A percentile compares a stretch with the other conserved stretches of the same genome.
Evolutionary conservation across 2,888 invertebrate species (phyloP).

Genomic region (Leptinotarsa haldemani): DNA sequence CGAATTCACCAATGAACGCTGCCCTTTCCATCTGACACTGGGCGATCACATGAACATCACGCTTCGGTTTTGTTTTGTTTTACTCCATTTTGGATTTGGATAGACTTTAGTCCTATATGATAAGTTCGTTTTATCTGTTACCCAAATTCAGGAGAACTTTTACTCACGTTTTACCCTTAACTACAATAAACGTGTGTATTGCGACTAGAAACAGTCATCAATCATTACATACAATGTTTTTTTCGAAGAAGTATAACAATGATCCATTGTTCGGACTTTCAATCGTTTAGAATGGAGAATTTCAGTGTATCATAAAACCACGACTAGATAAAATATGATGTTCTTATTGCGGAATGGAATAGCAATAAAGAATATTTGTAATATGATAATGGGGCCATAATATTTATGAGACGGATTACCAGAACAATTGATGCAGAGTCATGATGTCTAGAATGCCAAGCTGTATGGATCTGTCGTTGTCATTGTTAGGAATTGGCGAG

Average conservation of each 20-base stretch:
- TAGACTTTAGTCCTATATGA: too few species aligned
- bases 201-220: too few species aligned
- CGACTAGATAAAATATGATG: conserved; percentile 20
- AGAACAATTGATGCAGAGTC: conserved; percentile 10
- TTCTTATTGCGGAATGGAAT: conserved; percentile 17
- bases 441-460: conserved; percentile 13
- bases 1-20: too few species aligned
- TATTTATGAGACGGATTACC: conserved; percentile 2
- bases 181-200: too few species aligned
- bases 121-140: too few species aligned
- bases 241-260: conserved; percentile 14
- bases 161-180: too few species aligned
- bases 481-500: neutral
- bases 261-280: conserved; percentile 19
- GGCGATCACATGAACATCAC: too few species aligned
- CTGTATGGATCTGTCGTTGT: conserved; percentile 6
- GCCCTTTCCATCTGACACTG: too few species aligned
- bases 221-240: too few species aligned
- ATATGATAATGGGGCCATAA: neutral
- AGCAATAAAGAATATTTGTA: conserved; percentile 4
- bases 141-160: too few species aligned
- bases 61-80: too few species aligned
- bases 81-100: too few species aligned
- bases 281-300: conserved; percentile 14
- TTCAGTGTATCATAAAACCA: conserved; percentile 26